Evolutionary conservation across 2,797 vertebrate genomes (phyloP), one percentile per base, ranked within the genome.

Genomic region (Anolis apletophallus): DNA sequence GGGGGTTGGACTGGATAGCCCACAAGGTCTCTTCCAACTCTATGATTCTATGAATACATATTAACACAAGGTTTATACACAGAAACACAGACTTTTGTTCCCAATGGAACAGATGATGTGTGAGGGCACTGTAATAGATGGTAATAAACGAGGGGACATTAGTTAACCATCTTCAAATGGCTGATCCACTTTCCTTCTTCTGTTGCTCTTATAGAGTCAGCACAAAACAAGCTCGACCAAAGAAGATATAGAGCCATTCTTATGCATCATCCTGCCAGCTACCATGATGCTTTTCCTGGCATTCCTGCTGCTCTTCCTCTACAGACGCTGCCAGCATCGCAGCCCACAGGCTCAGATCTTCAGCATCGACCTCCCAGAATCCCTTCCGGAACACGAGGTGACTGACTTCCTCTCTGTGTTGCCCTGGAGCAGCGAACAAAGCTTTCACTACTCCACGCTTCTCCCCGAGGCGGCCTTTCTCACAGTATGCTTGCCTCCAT

Each of bases 401-500:
- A 88, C 94, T 0, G 93, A 91, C 82, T 92, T 96, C 82, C 94
- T 95, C 32, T 94, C 96, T 0, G 90, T 87, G 0, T 68, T 95
- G 64, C 92, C 95, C 52, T 96, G 96, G 95, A 91, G 81, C 84
- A 77, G 34, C 0, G 95, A 96, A 36, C 96, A 94, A 85, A 90
- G 64, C n/a, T 94, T 96, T 86, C 94, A 95, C 1, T 95, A 95
- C 59, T 94, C 95, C 0, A 94, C 95, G 0, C 92, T 96, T 87
- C 80, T 94, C 1, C 87, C 88, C 0, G 96, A 97, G 40, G 94
- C 94, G 80, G 95, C 81, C 0, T 92, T 93, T 80, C 96, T 97
- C 85, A 96, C 97, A 0, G 90, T 96, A 36, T 97, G 97, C 23
- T 96, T 97, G 86, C 98, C 97, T 13, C 97, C 97, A 0, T 98